A percentile compares a stretch with the other conserved stretches of the same genome.
Evolutionary conservation across 2,797 vertebrate species (phyloP).

Genomic region (Lindbergichthys nudifrons): DNA sequence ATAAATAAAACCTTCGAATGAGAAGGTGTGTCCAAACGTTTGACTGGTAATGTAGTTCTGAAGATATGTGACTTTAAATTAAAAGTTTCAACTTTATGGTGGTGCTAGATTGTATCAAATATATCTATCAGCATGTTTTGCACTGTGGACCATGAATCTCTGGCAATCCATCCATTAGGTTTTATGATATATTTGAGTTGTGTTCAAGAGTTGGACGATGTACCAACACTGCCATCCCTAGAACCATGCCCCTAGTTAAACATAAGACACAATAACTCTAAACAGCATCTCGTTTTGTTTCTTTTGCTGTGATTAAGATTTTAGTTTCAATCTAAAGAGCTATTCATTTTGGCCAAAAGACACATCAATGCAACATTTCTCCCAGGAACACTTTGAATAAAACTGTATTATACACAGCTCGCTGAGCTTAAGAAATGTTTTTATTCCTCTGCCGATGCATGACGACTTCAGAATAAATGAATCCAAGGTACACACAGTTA

Average conservation of each 20-base stretch:
- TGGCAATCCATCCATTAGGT: neutral
- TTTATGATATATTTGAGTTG: neutral
- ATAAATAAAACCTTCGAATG: too few species aligned
- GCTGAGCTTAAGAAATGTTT: conserved; percentile 33
- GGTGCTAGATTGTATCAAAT: too few species aligned
- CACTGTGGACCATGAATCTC: neutral
- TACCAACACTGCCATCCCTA: too few species aligned
- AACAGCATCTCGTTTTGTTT: conserved; percentile 15
- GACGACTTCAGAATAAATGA: conserved; percentile 26
- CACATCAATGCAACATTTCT: conserved; percentile 25
- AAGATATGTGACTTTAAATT: neutral
- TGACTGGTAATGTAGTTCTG: neutral
- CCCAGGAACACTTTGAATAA: conserved; percentile 39
- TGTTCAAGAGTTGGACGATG: neutral
- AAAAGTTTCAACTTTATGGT: neutral
- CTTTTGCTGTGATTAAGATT: conserved; percentile 39
- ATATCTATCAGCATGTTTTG: neutral
- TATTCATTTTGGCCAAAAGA: conserved; percentile 42
- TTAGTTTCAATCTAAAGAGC: conserved; percentile 25
- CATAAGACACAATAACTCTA: conserved; percentile 2
- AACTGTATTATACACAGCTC: conserved; percentile 30
- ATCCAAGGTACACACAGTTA: conserved; percentile 35
- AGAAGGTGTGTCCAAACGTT: too few species aligned
- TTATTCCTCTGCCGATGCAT: conserved; percentile 36
- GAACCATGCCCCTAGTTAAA: neutral